Conservation (phyloP, 2,888 invertebrate species). For the Ichneumoninae sp. region DNA sequence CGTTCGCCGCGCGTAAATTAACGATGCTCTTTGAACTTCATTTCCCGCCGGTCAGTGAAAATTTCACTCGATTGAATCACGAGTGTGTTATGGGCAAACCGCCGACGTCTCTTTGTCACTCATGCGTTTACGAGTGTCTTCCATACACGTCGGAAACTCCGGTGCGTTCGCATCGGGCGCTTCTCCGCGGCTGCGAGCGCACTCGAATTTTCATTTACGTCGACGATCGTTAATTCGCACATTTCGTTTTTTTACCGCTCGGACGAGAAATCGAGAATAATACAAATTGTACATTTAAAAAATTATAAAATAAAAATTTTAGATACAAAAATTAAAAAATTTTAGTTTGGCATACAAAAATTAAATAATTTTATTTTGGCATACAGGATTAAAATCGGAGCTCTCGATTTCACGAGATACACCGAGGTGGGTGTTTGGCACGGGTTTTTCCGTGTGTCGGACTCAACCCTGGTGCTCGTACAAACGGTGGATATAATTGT, state of each 20-base stretch:
- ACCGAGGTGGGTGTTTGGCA: no score
- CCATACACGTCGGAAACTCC: not conserved
- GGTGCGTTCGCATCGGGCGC: not conserved
- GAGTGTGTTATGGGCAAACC: conserved; percentile 2
- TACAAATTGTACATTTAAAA: not conserved
- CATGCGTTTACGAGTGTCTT: conserved; percentile 1
- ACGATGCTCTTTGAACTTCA: conserved; percentile 61
- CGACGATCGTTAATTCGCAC: not conserved
- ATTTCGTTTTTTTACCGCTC: not conserved
- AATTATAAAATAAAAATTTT: no score
- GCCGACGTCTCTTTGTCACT: not conserved
- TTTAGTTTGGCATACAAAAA: no score
- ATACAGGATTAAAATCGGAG: no score
- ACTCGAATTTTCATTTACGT: not conserved
- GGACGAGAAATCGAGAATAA: not conserved
- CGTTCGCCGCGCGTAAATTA: conserved; percentile 43
- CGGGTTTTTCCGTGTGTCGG: no score
- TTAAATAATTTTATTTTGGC: no score
- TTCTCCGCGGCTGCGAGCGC: not conserved
- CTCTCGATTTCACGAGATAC: no score
- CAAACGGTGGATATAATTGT: no score
- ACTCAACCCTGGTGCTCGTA: no score
- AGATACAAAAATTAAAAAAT: no score
- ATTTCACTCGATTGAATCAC: conserved; percentile 22
- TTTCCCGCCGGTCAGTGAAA: conserved; percentile 29